Base-by-base conservation (phyloP, 2,113 vertebrate genomes). In the Pandion haliaetus region DNA sequence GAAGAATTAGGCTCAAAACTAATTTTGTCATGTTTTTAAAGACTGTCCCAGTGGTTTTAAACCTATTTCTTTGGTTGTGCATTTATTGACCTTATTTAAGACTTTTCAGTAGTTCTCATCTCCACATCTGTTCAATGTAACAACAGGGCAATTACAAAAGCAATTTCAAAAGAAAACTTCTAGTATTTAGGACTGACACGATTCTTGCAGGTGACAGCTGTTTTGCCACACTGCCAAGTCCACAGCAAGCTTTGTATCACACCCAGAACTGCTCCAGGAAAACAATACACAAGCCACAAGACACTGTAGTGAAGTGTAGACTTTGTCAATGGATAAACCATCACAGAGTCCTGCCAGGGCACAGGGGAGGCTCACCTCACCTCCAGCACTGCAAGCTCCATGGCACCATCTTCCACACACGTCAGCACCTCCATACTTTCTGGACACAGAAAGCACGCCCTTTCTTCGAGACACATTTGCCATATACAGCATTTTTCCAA, bases 141-240 rank as follows among this genome's bases (percentile, higher is more conserved):
- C 73, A 85, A 78, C 79, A 76, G 34, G 45, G 61, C 47, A 92
- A 90, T 97, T 85, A 87, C 65, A 94, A 86, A 93, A 61, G 67
- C 66, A 58, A 71, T 89, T 95, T 81, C 70, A 70, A 65, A 72
- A 79, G 40, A 89, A 20, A 52, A 52, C 49, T 76, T 66, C 36
- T 29, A 44, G 61, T 72, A 28, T 52, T 90, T 59, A 81, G 76
- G 70, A 32, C 57, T 59, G 89, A 65, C 38, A 82, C n/a, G 61
- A 67, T 66, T 58, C 74, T 44, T 34, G 74, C 93, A 97, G 96
- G 95, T 96, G 96, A 63, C 97, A 95, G 86, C 95, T 97, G 96
- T 58, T 94, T 63, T 89, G 70, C 86, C 69, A 79, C 40, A 1
- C 45, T 86, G 91, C 94, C 94, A 90, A 77, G 63, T 4, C 32